phyloP scores from a whole-genome alignment of 2,113 vertebrate species.

The Cavia porcellus region DNA sequence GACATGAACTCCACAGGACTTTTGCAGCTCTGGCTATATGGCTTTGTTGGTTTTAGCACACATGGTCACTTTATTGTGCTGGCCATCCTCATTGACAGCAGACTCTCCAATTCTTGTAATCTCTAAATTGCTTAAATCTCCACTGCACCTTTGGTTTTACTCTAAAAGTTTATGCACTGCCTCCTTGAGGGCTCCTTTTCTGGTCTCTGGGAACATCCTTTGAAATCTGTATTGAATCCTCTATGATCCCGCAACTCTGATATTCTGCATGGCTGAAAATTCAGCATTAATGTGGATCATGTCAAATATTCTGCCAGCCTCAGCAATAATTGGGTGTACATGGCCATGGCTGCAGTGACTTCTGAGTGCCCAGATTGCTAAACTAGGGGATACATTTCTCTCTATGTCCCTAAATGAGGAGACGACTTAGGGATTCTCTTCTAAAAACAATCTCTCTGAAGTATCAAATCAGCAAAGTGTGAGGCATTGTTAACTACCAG shows the following conservation, averaged over 20 bases:
- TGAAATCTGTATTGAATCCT: background rate
- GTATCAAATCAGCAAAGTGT: background rate
- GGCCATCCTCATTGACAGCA: background rate
- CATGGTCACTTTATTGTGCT: too few species aligned
- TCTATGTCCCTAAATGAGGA: background rate
- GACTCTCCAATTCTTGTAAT: background rate
- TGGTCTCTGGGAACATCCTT: background rate
- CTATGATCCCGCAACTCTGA: background rate
- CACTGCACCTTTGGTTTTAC: background rate
- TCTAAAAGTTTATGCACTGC: background rate
- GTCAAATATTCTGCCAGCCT: background rate
- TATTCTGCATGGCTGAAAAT: background rate
- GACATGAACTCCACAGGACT: background rate
- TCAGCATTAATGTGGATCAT: background rate
- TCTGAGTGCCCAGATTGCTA: background rate
- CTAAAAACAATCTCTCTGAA: background rate
- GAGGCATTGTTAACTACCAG: background rate
- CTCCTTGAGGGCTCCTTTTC: background rate
- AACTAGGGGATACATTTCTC: background rate
- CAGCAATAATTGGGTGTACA: background rate
- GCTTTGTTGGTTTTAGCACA: background rate
- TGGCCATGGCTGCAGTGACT: background rate
- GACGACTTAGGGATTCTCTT: background rate
- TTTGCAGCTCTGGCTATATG: background rate
- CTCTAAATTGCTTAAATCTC: background rate